Evolutionary conservation across 1,140 invertebrate genomes (phyloP), one percentile per base, ranked within the genome.

Genomic region (Eufriesea mexicana): DNA sequence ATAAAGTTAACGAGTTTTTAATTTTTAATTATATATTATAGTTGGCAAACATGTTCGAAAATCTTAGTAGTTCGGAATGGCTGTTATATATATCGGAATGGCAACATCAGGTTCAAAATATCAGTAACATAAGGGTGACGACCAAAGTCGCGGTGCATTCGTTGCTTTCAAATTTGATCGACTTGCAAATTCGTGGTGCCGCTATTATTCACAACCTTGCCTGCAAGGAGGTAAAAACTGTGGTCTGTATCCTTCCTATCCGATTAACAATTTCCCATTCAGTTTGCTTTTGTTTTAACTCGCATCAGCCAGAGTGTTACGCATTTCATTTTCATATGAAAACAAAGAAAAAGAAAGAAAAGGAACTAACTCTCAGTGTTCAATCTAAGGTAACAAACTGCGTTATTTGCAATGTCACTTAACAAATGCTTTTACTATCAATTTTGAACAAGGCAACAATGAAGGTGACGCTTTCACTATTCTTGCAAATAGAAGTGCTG

Each of bases 211-310:
- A 98, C 94, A 99, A 99, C 93, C 95, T 99, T 78, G 97, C 97
- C 87, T 97, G 97, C 95, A 99, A 98, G 97, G 98, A 99, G 96
- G 98, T 98, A 96, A 98, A 98, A 96, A 98, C 97, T 94, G 98
- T 98, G 97, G 98, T 98, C 96, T 96, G 97, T 97, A 97, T 97
- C 95, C 91, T 90, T 90, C 77, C 75, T 59, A 10, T 86, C 75
- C 82, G n/a, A 84, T 82, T 85, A 85, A 90, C 84, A 66, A 55
- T 83, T 59, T 67, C 66, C 42, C 54, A 16, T 86, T 71, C 62
- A 35, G 76, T 35, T 84, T 8, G 68, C 61, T 79, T 86, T 64
- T 18, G 67, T 12, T 86, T 75, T 54, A 71, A 79, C 80, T 67
- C 35, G 35, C 75, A 16, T 5, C 16, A 49, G 42, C 42, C n/a